Percentiles rank a stretch among this genome's conserved stretches.
These are phyloP conservation scores for Clarias batrachus DNA, from an alignment of 2,113 vertebrate genomes.

Conservation along the genomic window DNA sequence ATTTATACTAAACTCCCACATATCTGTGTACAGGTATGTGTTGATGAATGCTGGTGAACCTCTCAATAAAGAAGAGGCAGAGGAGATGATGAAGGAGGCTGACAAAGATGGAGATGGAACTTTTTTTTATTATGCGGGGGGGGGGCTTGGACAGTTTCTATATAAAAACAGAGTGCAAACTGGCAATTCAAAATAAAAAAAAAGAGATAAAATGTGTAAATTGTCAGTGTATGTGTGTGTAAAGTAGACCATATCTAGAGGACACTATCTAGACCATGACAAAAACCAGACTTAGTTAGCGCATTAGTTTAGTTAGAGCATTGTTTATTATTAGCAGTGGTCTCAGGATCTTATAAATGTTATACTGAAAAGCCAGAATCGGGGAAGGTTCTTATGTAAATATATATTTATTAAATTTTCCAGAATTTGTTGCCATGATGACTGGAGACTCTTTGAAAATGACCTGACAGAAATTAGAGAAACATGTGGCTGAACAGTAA, in stretches of 20 bases:
- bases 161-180: not conserved
- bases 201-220: too few relatives aligned
- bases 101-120: slow-evolving; percentile 69
- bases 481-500: not conserved
- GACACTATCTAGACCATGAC: not conserved
- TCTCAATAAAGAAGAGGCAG: slow-evolving; percentile 65
- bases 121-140: too few relatives aligned
- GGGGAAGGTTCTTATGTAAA: not conserved
- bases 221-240: too few relatives aligned
- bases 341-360: not conserved
- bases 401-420: slow-evolving; percentile 15
- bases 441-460: slow-evolving; percentile 71
- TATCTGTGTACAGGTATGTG: slow-evolving; percentile 59
- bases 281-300: not conserved
- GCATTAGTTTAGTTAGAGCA: not conserved
- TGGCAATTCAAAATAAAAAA: not conserved
- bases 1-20: not conserved
- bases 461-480: slow-evolving; percentile 45
- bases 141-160: too few relatives aligned
- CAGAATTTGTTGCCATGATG: slow-evolving; percentile 72
- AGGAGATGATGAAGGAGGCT: slow-evolving; percentile 74
- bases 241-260: too few relatives aligned
- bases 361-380: not conserved
- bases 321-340: not conserved
- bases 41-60: slow-evolving; percentile 68